Evolutionary conservation across 2,888 invertebrate species (phyloP).

Genomic region (Pterostichus madidus): DNA sequence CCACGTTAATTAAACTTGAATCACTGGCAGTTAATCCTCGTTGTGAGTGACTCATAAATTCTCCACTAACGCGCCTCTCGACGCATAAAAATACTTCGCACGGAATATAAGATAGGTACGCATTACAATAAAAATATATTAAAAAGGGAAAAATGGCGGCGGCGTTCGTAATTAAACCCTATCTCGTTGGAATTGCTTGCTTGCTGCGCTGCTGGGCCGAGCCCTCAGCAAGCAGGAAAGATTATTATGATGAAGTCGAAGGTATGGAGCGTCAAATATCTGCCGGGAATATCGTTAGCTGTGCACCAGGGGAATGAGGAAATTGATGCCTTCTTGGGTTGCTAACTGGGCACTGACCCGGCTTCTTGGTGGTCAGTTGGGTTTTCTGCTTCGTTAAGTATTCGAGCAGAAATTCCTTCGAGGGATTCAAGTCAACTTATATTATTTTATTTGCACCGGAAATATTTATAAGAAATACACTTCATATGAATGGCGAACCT

Average conservation of each 20-base stretch:
- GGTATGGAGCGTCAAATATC: slow-evolving; percentile 42
- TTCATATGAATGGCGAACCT: background rate
- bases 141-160: slow-evolving; percentile 59
- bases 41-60: slow-evolving; percentile 62
- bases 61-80: slow-evolving; percentile 30
- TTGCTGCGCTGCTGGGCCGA: background rate
- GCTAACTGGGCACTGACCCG: slow-evolving; percentile 42
- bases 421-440: background rate
- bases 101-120: slow-evolving; percentile 57
- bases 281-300: slow-evolving; percentile 39
- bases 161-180: slow-evolving; percentile 55
- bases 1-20: slow-evolving; percentile 68
- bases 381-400: slow-evolving; percentile 37
- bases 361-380: slow-evolving; percentile 16
- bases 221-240: background rate
- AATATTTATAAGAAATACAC: slow-evolving; percentile 10
- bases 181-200: slow-evolving; percentile 30
- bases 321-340: slow-evolving; percentile 42
- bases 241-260: slow-evolving; percentile 22
- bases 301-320: slow-evolving; percentile 28
- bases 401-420: slow-evolving; percentile 7
- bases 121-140: slow-evolving; percentile 66
- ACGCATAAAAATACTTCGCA: slow-evolving; percentile 62
- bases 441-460: background rate
- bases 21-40: slow-evolving; percentile 67